Conservation (phyloP, 1,140 invertebrate species). For the Papilio polyxenes region DNA sequence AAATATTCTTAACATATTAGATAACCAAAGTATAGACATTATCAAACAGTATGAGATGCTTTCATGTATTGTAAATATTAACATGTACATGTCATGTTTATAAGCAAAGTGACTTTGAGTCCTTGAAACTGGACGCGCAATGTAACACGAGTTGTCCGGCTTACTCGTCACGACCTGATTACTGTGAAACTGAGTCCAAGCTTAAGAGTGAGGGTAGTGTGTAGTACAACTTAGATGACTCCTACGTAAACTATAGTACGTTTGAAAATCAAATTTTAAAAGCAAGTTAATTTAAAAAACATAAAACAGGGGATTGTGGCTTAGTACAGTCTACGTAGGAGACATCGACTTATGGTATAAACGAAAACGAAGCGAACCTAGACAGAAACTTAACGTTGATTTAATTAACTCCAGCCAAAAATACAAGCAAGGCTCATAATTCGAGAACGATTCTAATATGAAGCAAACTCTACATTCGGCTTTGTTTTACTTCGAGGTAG, state of each 20-base stretch:
- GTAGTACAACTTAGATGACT: not conserved
- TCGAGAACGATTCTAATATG: too few species aligned
- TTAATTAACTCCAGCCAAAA: not conserved
- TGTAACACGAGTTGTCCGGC: not conserved
- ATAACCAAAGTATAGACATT: too few species aligned
- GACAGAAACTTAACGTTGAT: not conserved
- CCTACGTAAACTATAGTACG: too few species aligned
- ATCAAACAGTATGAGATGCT: not conserved
- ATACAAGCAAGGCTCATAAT: too few species aligned
- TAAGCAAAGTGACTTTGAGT: not conserved
- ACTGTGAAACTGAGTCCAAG: not conserved
- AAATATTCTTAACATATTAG: too few species aligned
- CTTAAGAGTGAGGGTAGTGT: not conserved
- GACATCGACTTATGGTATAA: not conserved
- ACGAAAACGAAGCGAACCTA: not conserved
- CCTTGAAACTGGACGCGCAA: not conserved
- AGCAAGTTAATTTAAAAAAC: too few species aligned
- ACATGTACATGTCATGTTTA: not conserved
- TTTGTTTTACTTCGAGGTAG: too few species aligned
- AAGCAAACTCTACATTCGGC: too few species aligned
- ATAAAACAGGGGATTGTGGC: too few species aligned
- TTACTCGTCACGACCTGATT: slow-evolving; percentile 13
- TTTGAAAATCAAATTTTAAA: too few species aligned
- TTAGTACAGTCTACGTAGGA: too few species aligned
- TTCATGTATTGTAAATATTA: not conserved